A percentile compares a stretch with the other conserved stretches of the same genome.
Conservation (phyloP, 2,113 vertebrate genomes). For the Myotis brandtii region DNA sequence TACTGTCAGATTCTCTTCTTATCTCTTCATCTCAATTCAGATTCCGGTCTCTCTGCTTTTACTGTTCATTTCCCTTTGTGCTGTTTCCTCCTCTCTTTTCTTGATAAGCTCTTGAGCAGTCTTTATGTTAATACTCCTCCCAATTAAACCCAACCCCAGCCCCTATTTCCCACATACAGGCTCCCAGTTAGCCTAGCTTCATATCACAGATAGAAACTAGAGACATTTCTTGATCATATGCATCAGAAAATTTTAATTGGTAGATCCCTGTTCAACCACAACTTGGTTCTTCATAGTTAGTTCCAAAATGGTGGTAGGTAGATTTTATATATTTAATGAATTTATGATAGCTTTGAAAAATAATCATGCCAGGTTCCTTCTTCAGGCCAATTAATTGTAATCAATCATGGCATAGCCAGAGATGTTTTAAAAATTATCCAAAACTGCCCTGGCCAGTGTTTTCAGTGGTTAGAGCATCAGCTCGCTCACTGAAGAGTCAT, state of each 20-base stretch:
- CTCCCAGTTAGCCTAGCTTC: neutral
- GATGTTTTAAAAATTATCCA: neutral
- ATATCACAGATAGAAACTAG: neutral
- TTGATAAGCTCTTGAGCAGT: neutral
- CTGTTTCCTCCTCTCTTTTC: neutral
- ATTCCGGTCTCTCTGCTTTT: neutral
- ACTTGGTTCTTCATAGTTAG: neutral
- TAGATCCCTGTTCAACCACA: neutral
- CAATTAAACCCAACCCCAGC: neutral
- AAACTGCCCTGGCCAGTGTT: neutral
- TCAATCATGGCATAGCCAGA: neutral
- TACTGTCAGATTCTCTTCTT: neutral
- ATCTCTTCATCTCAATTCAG: neutral
- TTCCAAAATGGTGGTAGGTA: neutral
- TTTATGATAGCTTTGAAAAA: conserved; percentile 20
- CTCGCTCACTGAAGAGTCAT: too few relatives aligned
- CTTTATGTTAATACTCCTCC: neutral
- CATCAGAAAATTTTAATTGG: neutral
- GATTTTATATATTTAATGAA: neutral
- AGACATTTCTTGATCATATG: neutral
- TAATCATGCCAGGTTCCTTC: neutral
- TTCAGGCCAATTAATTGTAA: neutral
- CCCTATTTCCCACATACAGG: neutral
- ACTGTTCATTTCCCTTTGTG: neutral
- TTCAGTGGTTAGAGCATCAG: too few relatives aligned